Conservation (phyloP, 2,888 invertebrate species). For the Doris montereyensis region DNA sequence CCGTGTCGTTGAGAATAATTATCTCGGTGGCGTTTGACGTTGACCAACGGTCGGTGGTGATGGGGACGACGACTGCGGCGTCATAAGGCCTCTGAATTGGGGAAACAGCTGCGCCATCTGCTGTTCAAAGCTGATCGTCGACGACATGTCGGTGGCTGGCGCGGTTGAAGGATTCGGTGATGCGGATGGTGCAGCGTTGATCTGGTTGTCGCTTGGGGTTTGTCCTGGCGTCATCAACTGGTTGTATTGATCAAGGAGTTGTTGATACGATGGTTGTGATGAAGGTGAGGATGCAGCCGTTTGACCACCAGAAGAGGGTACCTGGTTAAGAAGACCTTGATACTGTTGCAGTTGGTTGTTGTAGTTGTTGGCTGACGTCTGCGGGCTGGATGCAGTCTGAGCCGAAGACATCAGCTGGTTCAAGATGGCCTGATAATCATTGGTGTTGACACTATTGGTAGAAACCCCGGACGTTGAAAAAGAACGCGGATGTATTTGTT, state of each 20-base stretch:
- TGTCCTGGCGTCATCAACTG: background rate
- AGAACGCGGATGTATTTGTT: background rate
- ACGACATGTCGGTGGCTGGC: background rate
- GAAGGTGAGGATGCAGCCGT: background rate
- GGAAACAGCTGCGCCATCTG: conserved; percentile 31
- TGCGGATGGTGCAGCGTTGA: background rate
- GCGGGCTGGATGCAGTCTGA: background rate
- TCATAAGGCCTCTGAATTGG: conserved; percentile 23
- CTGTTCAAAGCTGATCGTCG: conserved; percentile 26
- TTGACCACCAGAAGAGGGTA: too few species aligned
- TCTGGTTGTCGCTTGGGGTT: background rate
- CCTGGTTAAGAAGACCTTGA: too few species aligned
- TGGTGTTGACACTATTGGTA: background rate
- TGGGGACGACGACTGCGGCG: conserved; percentile 2
- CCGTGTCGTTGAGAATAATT: background rate
- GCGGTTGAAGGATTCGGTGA: background rate
- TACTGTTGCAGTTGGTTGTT: background rate
- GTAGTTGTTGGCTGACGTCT: background rate
- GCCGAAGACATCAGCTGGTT: background rate
- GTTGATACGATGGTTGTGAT: background rate
- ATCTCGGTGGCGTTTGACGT: too few species aligned
- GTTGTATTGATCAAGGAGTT: conserved; percentile 23
- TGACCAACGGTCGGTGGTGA: too few species aligned
- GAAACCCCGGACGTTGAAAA: background rate
- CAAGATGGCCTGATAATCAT: background rate